Base-by-base conservation (phyloP, 2,888 invertebrate genomes). In the Acheta domesticus region DNA sequence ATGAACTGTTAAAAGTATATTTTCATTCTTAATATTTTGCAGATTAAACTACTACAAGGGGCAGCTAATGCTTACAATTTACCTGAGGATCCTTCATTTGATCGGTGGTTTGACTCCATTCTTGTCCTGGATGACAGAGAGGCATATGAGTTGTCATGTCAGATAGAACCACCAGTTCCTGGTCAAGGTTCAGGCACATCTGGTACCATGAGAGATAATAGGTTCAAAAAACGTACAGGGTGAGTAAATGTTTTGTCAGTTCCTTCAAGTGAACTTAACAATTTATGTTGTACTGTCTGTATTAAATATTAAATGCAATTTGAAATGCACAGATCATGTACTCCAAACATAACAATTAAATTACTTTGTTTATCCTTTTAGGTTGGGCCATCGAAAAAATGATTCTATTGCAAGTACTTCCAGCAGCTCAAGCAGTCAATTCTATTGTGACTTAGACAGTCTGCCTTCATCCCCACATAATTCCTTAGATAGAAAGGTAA, bases 61-160 rank as follows among this genome's bases (percentile, higher is more conserved):
- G 97, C 99, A 19, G 98, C 99, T 4, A 96, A 97, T 86, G 96
- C 97, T 3, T 99, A 99, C 87, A 93, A 94, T 85, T 91, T 99
- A 82, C 91, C 91, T 62, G 91, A 92, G 83, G 98, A 99, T 87
- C 90, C 93, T 1, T 91, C 93, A 84, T 99, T 99, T 87, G 96
- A 97, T 87, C 91, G 94, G 79, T 99, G 99, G 99, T 99, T 99
- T 86, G 94, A 95, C 85, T 95, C 96, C 0, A 92, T 98, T 83
- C 91, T 96, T 81, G 93, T 97, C 19, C 89, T 98, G 79, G 96
- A 97, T 85, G 98, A 99, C 86, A 92, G 95, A 79, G 97, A 98
- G 87, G 94, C 97, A 76, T 96, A 94, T 86, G 93, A 93, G 83
- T 88, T 97, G 73, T 97, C 96, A 81, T 96, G 96, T 86, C 93